Base-by-base conservation (phyloP, 2,888 invertebrate genomes). In the Agriopis marginaria region DNA sequence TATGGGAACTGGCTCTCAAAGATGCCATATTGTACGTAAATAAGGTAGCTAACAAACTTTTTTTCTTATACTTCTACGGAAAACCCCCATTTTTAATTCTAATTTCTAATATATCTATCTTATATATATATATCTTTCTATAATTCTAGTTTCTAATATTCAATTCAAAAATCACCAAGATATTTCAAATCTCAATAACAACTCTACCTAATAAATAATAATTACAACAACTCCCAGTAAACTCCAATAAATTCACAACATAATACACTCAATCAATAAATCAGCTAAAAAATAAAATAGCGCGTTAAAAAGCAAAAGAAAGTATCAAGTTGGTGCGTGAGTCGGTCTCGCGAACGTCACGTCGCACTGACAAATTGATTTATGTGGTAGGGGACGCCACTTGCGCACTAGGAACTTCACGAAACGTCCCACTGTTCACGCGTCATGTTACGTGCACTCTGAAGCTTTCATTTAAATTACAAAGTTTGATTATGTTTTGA, bases 281-380 rank as follows among this genome's bases (percentile, higher is more conserved):
- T 76, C 77, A 73, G 68, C 66, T 59, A 55, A 72, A 70, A 68
- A 72, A 65, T 58, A 59, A 44, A 67, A 67, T 63, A 63, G 51
- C 51, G 69, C 68, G 65, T 65, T 55, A 67, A 73, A 68, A 61
- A 66, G 58, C 54, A 54, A 63, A 64, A 47, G 51, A 45, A 68
- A 73, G 70, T 67, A 71, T 67, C 74, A 70, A 76, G 77, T 76
- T 53, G 47, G 79, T 82, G 86, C 82, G 83, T 83, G 83, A 81
- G 83, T 72, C 81, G 79, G 79, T 69, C 55, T 50, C 70, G 63
- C 49, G 58, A 58, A 58, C 82, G 89, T 89, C 89, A 87, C 84
- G 79, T 80, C 83, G 85, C 81, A 86, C 89, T 91, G 92, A 92
- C 92, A 92, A 92, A 91, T 92, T 91, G 92, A 92, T 92, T 92